Base-by-base conservation (phyloP, 2,888 invertebrate genomes). In the Polia nebulosa region DNA sequence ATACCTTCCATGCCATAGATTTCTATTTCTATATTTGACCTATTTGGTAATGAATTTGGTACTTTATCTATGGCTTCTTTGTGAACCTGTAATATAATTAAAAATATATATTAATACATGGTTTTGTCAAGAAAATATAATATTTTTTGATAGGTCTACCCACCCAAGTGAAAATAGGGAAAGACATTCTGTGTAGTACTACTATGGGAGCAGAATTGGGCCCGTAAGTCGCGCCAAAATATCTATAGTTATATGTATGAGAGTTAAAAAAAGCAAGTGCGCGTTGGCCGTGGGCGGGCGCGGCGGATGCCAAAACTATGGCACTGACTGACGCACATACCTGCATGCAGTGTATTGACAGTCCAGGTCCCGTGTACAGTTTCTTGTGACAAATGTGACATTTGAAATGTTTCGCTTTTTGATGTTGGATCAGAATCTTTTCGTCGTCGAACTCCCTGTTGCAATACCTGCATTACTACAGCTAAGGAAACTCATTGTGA, bases 1-100 rank as follows among this genome's bases (percentile, higher is more conserved):
- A 99, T 99, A 85, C 99, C 99, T 96, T 99, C 99, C 99, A 99
- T 99, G 83, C 99, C 99, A 96, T 99, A 99, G 90, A 99, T 99
- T 97, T 99, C 99, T 93, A 99, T 98, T 96, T 99, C 99, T 91
- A 99, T 99, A 96, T 99, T 99, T 90, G 99, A 99, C 92, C 99
- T 97, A 95, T 99, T 99, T 87, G 99, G 99, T 91, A 99, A 96
- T 78, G 99, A 99, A 96, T 99, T 99, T 84, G 99, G 99, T 91
- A 99, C 99, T 96, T 99, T 99, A 95, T 99, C 99, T 92, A 99
- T 99, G 70, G 99, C 99, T 96, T 99, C 99, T 96, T 99, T 99
- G 95, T 99, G 99, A 73, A 99, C 99, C 98, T 98, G 92, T 49
- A 95, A 94, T 52, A 84, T 62, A 76, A 72, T 36, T 25, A 78